Percentiles rank a stretch among this genome's conserved stretches.
phyloP scores from a whole-genome alignment of 2,888 invertebrate species.

The Agonopterix alstromeriana region DNA sequence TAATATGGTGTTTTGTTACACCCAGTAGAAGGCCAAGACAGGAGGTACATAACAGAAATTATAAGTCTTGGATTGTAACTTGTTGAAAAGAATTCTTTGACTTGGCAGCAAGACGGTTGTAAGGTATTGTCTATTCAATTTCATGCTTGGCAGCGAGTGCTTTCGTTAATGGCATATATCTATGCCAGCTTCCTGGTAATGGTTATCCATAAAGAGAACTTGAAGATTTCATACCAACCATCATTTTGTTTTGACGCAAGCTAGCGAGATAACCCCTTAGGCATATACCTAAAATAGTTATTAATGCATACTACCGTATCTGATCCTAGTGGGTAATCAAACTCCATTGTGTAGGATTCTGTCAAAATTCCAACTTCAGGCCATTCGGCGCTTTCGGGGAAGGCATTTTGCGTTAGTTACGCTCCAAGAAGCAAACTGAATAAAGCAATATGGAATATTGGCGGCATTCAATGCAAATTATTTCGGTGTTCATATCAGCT shows the following conservation, averaged over 20 bases:
- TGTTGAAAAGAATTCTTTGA: constrained; percentile 22
- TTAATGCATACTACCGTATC: no score
- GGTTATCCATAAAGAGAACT: no score
- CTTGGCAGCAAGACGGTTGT: constrained; percentile 19
- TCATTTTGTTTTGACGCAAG: no score
- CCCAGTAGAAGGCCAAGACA: no score
- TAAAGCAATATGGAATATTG: constrained; percentile 21
- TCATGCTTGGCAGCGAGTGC: background rate
- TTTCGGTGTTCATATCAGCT: constrained; percentile 13
- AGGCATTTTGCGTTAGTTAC: constrained; percentile 23
- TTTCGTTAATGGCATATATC: no score
- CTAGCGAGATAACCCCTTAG: no score
- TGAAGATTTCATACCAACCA: no score
- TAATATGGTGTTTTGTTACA: no score
- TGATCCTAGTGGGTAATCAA: constrained; percentile 4
- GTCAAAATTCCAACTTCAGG: constrained; percentile 9
- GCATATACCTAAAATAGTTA: no score
- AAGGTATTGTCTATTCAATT: background rate
- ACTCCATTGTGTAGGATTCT: constrained; percentile 8
- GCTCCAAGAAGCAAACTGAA: constrained; percentile 26
- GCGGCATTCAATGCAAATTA: constrained; percentile 25
- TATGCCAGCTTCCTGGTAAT: no score
- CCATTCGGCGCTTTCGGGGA: background rate
- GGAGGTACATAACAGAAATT: no score
- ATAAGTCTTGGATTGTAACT: no score